phyloP scores from a whole-genome alignment of 2,888 invertebrate species.

The Gnatocerus cornutus region DNA sequence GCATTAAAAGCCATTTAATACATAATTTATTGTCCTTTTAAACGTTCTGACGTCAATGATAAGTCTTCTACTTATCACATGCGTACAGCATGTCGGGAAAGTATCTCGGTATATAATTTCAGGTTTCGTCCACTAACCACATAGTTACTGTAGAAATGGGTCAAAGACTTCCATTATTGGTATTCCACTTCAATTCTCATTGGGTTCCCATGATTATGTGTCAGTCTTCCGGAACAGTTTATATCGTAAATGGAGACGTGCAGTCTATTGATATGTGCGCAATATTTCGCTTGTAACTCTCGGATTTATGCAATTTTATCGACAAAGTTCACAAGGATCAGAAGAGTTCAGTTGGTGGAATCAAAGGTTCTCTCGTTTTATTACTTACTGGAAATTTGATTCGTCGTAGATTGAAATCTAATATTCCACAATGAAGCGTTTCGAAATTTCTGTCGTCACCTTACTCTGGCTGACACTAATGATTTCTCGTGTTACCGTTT shows the following conservation, averaged over 20 bases:
- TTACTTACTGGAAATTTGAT: too few species aligned
- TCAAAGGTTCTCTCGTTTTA: too few species aligned
- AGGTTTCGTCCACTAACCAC: not conserved
- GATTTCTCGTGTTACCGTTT: too few species aligned
- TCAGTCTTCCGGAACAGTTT: constrained; percentile 28
- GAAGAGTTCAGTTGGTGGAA: too few species aligned
- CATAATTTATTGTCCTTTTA: constrained; percentile 5
- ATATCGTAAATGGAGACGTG: constrained; percentile 24
- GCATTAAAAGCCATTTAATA: not conserved
- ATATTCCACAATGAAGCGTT: too few species aligned
- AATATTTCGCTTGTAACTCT: constrained; percentile 4
- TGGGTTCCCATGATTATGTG: constrained; percentile 17
- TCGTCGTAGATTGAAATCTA: too few species aligned
- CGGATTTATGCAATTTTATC: not conserved
- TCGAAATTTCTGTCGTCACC: too few species aligned
- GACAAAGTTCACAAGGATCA: too few species aligned
- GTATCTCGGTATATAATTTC: constrained; percentile 11
- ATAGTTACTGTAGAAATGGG: constrained; percentile 9
- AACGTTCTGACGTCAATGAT: constrained; percentile 9
- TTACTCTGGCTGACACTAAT: too few species aligned
- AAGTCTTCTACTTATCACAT: constrained; percentile 11
- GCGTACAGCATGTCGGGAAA: constrained; percentile 8
- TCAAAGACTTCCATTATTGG: constrained; percentile 20
- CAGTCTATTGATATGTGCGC: constrained; percentile 26
- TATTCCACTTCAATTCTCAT: constrained; percentile 18